Percentiles rank a stretch among this genome's conserved stretches.
Evolutionary conservation across 2,888 invertebrate species (phyloP).

Genomic region (Pachycephus smyrnensis): DNA sequence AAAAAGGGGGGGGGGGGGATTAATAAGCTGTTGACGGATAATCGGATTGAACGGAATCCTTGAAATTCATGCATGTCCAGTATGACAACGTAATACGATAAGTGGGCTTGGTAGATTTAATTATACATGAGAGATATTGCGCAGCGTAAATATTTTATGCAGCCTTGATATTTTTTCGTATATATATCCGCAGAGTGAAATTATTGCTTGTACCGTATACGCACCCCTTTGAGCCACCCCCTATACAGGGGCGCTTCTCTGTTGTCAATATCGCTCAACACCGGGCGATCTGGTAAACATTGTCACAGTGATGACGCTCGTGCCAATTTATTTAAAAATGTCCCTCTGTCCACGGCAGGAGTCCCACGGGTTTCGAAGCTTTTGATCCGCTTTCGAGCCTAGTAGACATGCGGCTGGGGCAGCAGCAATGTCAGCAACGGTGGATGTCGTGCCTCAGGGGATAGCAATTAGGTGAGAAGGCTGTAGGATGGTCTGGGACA

Average conservation of each 20-base stretch:
- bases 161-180: neutral
- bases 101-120: neutral
- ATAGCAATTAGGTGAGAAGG: slow-evolving; percentile 20
- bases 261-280: neutral
- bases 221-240: neutral
- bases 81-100: neutral
- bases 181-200: neutral
- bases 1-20: neutral
- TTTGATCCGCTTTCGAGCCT: neutral
- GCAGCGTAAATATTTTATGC: neutral
- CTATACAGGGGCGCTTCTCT: neutral
- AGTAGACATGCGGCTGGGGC: neutral
- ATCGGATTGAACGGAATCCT: neutral
- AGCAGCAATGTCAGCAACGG: neutral
- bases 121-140: neutral
- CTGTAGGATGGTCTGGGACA: slow-evolving; percentile 19
- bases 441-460: slow-evolving; percentile 4
- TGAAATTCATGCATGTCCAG: neutral
- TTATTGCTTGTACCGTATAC: neutral
- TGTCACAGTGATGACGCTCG: neutral
- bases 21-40: neutral
- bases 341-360: neutral
- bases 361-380: neutral
- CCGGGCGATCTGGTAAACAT: neutral
- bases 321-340: neutral